Percentiles rank a stretch among this genome's conserved stretches.
These are phyloP conservation scores for Lordiphosa andalusiaca DNA, from an alignment of 2,888 invertebrate genomes.

Conservation along the genomic window DNA sequence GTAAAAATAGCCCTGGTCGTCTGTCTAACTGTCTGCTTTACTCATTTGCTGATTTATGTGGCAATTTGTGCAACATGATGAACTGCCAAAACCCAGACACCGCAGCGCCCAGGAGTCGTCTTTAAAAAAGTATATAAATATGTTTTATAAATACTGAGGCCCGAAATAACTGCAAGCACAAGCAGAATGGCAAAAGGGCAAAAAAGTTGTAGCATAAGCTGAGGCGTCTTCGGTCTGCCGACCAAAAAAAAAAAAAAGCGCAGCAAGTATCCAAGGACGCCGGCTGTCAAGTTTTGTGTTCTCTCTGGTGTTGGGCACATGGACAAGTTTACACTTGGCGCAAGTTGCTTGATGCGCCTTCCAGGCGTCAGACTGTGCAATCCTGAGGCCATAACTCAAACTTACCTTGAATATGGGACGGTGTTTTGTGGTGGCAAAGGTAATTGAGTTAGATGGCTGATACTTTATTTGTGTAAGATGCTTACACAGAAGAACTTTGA, in stretches of 20 bases:
- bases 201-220: conserved; percentile 48
- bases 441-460: conserved; percentile 10
- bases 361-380: conserved; percentile 28
- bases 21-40: conserved; percentile 15
- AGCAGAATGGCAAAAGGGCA: conserved; percentile 9
- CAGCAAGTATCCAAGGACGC: conserved; percentile 32
- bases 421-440: conserved; percentile 2
- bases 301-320: background rate
- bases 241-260: conserved; percentile 9
- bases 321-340: conserved; percentile 33
- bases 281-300: conserved; percentile 37
- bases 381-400: conserved; percentile 42
- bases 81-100: conserved; percentile 26
- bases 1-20: conserved; percentile 41
- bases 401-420: conserved; percentile 26
- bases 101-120: conserved; percentile 19
- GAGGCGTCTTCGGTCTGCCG: conserved; percentile 45
- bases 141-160: conserved; percentile 26
- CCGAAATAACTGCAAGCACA: conserved; percentile 27
- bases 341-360: conserved; percentile 29
- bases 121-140: conserved; percentile 26
- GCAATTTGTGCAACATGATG: conserved; percentile 66
- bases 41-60: conserved; percentile 62
- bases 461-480: background rate
- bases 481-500: background rate